These are phyloP conservation scores for Brachymystax lenok DNA, from an alignment of 2,797 vertebrate genomes.

Conservation along the genomic window DNA sequence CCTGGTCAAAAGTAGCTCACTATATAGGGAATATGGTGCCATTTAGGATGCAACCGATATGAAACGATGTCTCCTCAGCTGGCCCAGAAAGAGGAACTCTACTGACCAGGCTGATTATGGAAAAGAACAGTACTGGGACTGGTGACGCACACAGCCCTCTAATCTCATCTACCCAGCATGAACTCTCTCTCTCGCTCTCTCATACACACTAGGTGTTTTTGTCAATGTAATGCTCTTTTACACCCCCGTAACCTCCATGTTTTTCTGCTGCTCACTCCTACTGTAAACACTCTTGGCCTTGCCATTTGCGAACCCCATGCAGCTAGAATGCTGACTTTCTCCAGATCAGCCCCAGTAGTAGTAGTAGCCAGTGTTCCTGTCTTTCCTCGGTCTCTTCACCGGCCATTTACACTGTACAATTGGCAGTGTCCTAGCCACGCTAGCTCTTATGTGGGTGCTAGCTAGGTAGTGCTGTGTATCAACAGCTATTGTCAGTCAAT, in stretches of 20 bases:
- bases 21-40: background rate
- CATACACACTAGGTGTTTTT: background rate
- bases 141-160: background rate
- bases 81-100: background rate
- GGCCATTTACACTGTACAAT: no score
- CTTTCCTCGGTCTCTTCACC: no score
- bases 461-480: no score
- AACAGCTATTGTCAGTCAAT: no score
- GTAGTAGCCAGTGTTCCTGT: no score
- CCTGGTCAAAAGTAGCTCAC: background rate
- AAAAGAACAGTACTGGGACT: background rate
- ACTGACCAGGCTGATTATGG: background rate
- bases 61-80: constrained; percentile 1
- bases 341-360: background rate
- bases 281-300: background rate
- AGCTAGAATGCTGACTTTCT: background rate
- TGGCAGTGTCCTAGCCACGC: no score
- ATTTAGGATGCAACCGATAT: background rate
- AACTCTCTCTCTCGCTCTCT: background rate
- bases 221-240: background rate
- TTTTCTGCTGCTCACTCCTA: background rate
- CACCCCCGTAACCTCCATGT: background rate
- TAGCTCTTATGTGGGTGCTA: no score
- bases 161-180: background rate
- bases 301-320: background rate